phyloP scores from a whole-genome alignment of 2,888 invertebrate genomes.

The Lepidocyrtoides sp. region DNA sequence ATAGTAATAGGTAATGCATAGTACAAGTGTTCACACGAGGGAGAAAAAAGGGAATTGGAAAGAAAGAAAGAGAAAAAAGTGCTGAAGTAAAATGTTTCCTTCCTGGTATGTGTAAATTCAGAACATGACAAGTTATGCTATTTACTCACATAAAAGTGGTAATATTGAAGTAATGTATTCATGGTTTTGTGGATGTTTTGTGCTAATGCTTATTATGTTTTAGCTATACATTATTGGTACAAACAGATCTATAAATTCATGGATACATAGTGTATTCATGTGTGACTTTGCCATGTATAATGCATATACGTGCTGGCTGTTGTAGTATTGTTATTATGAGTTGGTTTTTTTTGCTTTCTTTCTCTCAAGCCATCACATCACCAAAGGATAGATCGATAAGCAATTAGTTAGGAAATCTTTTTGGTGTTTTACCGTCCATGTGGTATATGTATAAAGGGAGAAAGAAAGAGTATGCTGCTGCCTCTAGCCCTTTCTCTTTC shows the following conservation, averaged over 20 bases:
- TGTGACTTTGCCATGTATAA: slow-evolving; percentile 2
- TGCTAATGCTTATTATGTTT: not conserved
- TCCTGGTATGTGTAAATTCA: not conserved
- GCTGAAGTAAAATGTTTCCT: slow-evolving; percentile 40
- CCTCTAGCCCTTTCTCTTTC: slow-evolving; percentile 59
- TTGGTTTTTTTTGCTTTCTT: slow-evolving; percentile 1
- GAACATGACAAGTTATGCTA: slow-evolving; percentile 37
- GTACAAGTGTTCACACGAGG: too few relatives aligned
- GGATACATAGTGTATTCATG: too few relatives aligned
- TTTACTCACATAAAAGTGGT: slow-evolving; percentile 40
- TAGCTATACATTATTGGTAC: too few relatives aligned
- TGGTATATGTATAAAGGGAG: not conserved
- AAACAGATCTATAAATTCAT: too few relatives aligned
- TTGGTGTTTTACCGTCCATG: slow-evolving; percentile 65
- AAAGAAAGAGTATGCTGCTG: slow-evolving; percentile 23
- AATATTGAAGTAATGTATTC: slow-evolving; percentile 28
- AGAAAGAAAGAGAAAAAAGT: slow-evolving; percentile 29
- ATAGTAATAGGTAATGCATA: too few relatives aligned
- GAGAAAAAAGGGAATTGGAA: not conserved
- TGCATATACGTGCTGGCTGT: too few relatives aligned
- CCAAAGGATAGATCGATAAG: slow-evolving; percentile 81
- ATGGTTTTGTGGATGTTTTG: not conserved
- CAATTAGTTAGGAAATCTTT: slow-evolving; percentile 84
- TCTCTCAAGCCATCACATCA: slow-evolving; percentile 38
- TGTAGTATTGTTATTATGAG: too few relatives aligned